These are phyloP conservation scores for Meandrina meandrites DNA, from an alignment of 92 coral and sea anemone genomes.

Conservation along the genomic window DNA sequence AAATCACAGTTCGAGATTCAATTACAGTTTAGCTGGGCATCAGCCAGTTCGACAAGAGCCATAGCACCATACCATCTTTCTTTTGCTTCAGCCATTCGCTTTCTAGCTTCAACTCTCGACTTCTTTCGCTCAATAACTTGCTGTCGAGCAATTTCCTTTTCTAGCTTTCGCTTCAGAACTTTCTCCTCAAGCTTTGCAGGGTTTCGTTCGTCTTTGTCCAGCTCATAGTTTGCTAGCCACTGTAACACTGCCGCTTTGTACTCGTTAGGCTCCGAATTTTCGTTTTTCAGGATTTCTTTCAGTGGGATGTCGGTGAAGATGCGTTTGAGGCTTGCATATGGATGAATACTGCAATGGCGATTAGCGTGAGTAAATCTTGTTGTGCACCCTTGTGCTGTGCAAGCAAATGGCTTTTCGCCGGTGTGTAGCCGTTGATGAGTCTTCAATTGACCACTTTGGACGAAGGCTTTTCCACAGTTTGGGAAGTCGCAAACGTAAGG, in stretches of 20 bases:
- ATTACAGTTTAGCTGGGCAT: slow-evolving; percentile 52
- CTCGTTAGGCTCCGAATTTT: slow-evolving; percentile 93
- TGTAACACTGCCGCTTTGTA: slow-evolving; percentile 87
- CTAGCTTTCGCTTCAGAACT: slow-evolving; percentile 69
- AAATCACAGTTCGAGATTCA: background rate
- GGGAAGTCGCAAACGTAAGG: slow-evolving; percentile 98
- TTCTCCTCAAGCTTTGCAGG: slow-evolving; percentile 75
- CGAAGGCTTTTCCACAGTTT: slow-evolving; percentile 98
- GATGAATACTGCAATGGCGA: slow-evolving; percentile 96
- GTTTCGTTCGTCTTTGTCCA: slow-evolving; percentile 79
- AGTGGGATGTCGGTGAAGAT: slow-evolving; percentile 85
- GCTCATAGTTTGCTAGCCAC: slow-evolving; percentile 93
- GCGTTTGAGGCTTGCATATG: slow-evolving; percentile 85
- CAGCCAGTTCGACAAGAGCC: slow-evolving; percentile 97
- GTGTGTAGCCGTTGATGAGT: slow-evolving; percentile 97
- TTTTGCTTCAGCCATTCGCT: slow-evolving; percentile 89
- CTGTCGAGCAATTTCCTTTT: slow-evolving; percentile 69
- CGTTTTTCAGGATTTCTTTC: slow-evolving; percentile 85
- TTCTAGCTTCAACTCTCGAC: slow-evolving; percentile 83
- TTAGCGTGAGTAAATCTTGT: slow-evolving; percentile 98
- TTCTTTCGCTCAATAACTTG: slow-evolving; percentile 85
- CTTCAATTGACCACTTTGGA: slow-evolving; percentile 97
- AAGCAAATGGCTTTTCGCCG: slow-evolving; percentile 95
- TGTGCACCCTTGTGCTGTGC: slow-evolving; percentile 82
- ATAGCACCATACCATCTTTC: slow-evolving; percentile 99